Conservation (phyloP, 2,888 invertebrate genomes). For the Xanthostigma xanthostigma region DNA sequence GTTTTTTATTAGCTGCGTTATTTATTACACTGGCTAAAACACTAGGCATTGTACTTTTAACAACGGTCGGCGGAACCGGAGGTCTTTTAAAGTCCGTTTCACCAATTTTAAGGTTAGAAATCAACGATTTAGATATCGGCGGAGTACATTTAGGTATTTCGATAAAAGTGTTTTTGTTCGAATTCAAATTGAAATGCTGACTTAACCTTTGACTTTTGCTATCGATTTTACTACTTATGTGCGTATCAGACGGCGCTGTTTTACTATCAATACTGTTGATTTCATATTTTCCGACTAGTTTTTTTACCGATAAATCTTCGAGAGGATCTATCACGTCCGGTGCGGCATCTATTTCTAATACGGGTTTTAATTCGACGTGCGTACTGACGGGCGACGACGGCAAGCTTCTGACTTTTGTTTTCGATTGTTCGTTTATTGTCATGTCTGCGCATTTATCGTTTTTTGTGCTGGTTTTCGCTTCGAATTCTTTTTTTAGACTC, state of each 20-base stretch:
- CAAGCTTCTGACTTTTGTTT: constrained; percentile 34
- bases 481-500: constrained; percentile 77
- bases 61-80: constrained; percentile 10
- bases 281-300: constrained; percentile 63
- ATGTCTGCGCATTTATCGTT: constrained; percentile 15
- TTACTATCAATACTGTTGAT: constrained; percentile 19
- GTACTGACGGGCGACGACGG: constrained; percentile 50
- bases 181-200: constrained; percentile 4
- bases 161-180: constrained; percentile 9
- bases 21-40: constrained; percentile 52
- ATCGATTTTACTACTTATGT: background rate
- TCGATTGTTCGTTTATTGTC: constrained; percentile 12
- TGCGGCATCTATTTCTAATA: constrained; percentile 12
- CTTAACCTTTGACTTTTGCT: constrained; percentile 19
- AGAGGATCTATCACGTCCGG: constrained; percentile 19
- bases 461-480: constrained; percentile 49
- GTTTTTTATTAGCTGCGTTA: constrained; percentile 60
- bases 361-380: constrained; percentile 26
- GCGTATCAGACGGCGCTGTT: constrained; percentile 4
- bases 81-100: constrained; percentile 15
- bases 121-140: constrained; percentile 17
- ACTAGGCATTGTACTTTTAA: constrained; percentile 16
- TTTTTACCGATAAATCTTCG: constrained; percentile 57
- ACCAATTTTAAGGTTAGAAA: constrained; percentile 17
- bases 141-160: constrained; percentile 16